Percentiles rank a stretch among this genome's conserved stretches.
phyloP scores from a whole-genome alignment of 2,113 vertebrate genomes.

The Nicator chloris region DNA sequence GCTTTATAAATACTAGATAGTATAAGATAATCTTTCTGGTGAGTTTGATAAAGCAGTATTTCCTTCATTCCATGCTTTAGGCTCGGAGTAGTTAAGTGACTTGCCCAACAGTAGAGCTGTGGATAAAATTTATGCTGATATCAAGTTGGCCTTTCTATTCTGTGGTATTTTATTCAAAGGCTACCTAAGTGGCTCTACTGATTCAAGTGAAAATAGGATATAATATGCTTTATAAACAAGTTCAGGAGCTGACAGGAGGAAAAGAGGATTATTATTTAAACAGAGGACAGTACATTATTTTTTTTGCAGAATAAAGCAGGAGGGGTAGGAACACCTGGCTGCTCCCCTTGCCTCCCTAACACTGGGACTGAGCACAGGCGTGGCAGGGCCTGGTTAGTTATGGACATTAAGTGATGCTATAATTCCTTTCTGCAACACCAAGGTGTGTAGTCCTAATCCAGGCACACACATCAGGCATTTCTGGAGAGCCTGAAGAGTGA shows the following conservation, averaged over 20 bases:
- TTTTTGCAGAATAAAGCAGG: not conserved
- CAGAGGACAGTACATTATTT: not conserved
- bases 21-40: not conserved
- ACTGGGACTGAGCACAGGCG: not conserved
- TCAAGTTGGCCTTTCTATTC: not conserved
- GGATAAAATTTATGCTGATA: not conserved
- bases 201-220: not conserved
- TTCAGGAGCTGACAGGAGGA: not conserved
- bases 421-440: not conserved
- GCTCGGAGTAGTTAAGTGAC: not conserved
- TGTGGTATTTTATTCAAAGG: not conserved
- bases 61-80: not conserved
- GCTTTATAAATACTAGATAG: conserved; percentile 18
- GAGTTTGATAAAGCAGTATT: not conserved
- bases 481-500: not conserved
- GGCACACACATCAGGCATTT: not conserved
- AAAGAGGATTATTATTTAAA: not conserved
- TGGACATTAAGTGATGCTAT: not conserved
- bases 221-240: not conserved
- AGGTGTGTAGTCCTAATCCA: not conserved
- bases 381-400: not conserved
- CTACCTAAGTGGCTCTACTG: not conserved
- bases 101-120: not conserved
- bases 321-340: not conserved
- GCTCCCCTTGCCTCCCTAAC: not conserved